Percentiles rank a stretch among this genome's conserved stretches.
Evolutionary conservation across 2,797 vertebrate species (phyloP).

Genomic region (Thripadectes ignobilis): DNA sequence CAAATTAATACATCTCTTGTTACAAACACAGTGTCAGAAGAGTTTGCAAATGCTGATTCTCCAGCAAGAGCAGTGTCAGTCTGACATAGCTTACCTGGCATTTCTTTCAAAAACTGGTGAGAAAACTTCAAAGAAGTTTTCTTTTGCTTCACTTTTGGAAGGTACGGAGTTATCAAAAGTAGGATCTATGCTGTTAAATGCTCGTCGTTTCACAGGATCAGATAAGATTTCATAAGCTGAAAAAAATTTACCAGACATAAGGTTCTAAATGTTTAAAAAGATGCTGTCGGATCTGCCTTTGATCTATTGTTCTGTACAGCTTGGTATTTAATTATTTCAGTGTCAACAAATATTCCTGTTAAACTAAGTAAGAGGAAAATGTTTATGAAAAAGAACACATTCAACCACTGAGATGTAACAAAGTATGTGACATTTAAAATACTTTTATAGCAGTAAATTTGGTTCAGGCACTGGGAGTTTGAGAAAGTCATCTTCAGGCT

Average conservation of each 20-base stretch:
- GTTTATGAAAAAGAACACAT: not conserved
- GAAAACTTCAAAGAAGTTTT: constrained; percentile 93
- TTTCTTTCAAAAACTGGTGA: constrained; percentile 92
- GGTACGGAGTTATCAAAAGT: constrained; percentile 94
- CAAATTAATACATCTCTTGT: not conserved
- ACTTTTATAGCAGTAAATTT: not conserved
- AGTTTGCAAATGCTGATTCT: not conserved
- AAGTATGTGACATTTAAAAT: not conserved
- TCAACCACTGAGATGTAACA: not conserved
- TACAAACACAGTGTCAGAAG: not conserved
- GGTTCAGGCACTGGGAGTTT: not conserved
- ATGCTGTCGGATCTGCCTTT: not conserved
- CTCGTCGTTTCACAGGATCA: constrained; percentile 92
- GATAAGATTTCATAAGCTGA: constrained; percentile 94
- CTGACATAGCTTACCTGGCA: constrained; percentile 79
- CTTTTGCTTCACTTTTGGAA: constrained; percentile 93
- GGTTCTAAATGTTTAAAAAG: not conserved
- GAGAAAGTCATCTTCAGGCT: not conserved
- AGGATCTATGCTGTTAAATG: constrained; percentile 97
- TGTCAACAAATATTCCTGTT: not conserved
- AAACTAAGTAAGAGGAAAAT: not conserved
- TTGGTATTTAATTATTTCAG: not conserved
- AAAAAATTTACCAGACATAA: constrained; percentile 27
- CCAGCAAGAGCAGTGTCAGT: not conserved
- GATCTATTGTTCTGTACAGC: not conserved